Base-by-base conservation (phyloP, 2,888 invertebrate genomes). In the Nysson spinosus region DNA sequence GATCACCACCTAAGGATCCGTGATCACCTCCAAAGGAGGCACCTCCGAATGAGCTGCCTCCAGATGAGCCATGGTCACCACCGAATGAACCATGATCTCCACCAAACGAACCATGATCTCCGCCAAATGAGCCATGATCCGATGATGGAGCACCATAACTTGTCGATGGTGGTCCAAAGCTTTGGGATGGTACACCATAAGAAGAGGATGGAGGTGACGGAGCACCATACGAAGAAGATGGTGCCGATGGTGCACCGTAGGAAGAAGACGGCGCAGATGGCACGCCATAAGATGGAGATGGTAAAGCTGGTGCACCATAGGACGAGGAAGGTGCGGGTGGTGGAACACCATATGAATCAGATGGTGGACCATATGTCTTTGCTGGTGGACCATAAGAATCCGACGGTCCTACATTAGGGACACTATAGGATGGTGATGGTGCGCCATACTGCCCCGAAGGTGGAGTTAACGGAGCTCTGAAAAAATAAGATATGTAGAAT, bases 21-120 rank as follows among this genome's bases (percentile, higher is more conserved):
- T 52, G 55, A n/a, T 26, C 46, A 3, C 88, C 88, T 42, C 87
- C 83, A 64, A 88, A 88, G 69, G 88, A 79, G 80, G 64, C 85
- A 81, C 66, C 75, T 1, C 61, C 51, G 28, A 47, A 37, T 3
- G 46, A 40, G 43, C 40, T 51, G 1, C 61, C 47, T 11, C 52
- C 51, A 19, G 37, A 50, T 6, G 55, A 60, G 4, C 52, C 64
- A 5, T 57, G 52, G 6, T 26, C 44, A 3, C 88, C 88, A 42
- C 87, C 55, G 12, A 42, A 35, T 2, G 56, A 52, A 32, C 67
- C 67, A 5, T 62, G 50, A 24, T 19, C 50, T 2, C 49, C 63
- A 1, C 65, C 55, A 17, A 35, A 43, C 11, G 63, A 65, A 9
- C 60, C 56, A 3, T 26, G 47, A 0, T 46, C 51, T 2, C 52